Conservation (phyloP, 1,140 invertebrate species). For the Drosophila aff. region DNA sequence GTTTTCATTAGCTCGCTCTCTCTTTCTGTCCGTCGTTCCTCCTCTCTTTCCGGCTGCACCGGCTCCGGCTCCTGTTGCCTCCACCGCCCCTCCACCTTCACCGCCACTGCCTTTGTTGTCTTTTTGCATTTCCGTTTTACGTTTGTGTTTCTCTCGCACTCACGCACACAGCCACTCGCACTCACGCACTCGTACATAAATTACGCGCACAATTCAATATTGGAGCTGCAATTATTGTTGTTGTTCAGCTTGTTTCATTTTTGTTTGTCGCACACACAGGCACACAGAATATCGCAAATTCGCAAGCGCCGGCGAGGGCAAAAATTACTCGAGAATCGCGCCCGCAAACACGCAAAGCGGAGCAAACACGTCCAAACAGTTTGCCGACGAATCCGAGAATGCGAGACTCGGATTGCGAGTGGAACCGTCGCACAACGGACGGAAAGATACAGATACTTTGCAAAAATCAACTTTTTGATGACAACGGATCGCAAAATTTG, state of each 20-base stretch:
- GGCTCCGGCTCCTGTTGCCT: conserved; percentile 76
- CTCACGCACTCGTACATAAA: conserved; percentile 51
- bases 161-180: conserved; percentile 43
- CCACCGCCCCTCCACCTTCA: conserved; percentile 22
- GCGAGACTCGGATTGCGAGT: no score
- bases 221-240: conserved; percentile 57
- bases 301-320: conserved; percentile 14
- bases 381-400: conserved; percentile 23
- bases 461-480: no score
- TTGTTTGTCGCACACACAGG: conserved; percentile 63
- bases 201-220: conserved; percentile 47
- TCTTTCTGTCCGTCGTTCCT: conserved; percentile 6
- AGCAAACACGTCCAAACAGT: conserved; percentile 79
- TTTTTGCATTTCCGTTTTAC: conserved; percentile 78
- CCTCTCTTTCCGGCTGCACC: conserved; percentile 59
- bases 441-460: no score
- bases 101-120: conserved; percentile 69
- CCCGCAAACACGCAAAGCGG: conserved; percentile 50
- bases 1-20: conserved; percentile 47
- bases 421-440: no score
- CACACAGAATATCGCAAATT: conserved; percentile 19
- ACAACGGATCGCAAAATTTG: no score
- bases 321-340: conserved; percentile 37
- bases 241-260: conserved; percentile 48
- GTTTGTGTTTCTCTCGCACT: conserved; percentile 66